Evolutionary conservation across 2,797 vertebrate species (phyloP).

Genomic region (Psittacula echo): DNA sequence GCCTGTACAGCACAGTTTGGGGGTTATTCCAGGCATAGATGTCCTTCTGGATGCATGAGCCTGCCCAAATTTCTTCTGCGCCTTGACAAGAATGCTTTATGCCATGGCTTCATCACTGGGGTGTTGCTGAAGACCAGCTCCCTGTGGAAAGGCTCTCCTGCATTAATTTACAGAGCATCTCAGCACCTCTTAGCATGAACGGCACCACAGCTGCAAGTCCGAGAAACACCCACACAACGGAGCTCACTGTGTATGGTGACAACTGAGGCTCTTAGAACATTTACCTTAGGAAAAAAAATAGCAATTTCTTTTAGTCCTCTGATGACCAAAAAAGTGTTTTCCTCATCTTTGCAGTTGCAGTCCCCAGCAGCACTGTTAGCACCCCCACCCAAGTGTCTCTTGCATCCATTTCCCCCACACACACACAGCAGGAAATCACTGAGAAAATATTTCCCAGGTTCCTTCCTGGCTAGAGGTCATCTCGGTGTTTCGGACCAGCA

Average conservation of each 20-base stretch:
- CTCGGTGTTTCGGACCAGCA: background rate
- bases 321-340: background rate
- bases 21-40: background rate
- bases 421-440: conserved; percentile 59
- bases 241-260: background rate
- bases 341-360: background rate
- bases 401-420: conserved; percentile 19
- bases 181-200: background rate
- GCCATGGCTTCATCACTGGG: background rate
- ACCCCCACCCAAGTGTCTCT: background rate
- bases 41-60: background rate
- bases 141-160: background rate
- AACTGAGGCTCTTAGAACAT: background rate
- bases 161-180: background rate
- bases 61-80: background rate
- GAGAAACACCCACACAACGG: background rate
- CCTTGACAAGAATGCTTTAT: background rate
- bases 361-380: background rate
- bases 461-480: conserved; percentile 61
- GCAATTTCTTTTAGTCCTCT: background rate
- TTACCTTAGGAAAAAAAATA: background rate
- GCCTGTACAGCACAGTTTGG: background rate
- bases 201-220: rapidly evolving
- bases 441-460: conserved; percentile 70
- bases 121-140: background rate